These are phyloP conservation scores for Ernsta delagoae DNA, from an alignment of 2,888 invertebrate species.

Conservation along the genomic window DNA sequence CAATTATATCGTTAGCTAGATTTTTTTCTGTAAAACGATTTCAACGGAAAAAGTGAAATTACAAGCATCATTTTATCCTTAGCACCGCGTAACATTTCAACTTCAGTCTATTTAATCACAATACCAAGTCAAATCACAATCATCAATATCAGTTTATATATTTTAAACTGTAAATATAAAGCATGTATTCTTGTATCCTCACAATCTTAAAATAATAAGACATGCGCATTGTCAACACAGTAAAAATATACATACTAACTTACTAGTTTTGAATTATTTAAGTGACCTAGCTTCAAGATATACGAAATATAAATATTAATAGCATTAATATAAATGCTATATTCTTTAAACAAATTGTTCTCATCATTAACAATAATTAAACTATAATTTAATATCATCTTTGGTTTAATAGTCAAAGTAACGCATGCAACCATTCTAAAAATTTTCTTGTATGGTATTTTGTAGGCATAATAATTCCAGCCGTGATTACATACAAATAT, in stretches of 20 bases:
- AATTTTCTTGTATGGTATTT: neutral
- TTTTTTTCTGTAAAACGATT: too few species aligned
- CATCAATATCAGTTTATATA: slow-evolving; percentile 40
- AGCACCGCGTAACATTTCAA: slow-evolving; percentile 42
- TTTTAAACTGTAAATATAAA: neutral
- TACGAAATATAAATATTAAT: too few species aligned
- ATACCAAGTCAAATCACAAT: slow-evolving; percentile 42
- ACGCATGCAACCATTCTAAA: slow-evolving; percentile 54
- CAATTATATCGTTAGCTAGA: too few species aligned
- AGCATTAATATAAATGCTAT: slow-evolving; percentile 19
- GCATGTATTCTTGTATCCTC: too few species aligned
- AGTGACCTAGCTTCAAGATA: too few species aligned
- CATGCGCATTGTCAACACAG: too few species aligned
- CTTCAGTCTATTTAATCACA: slow-evolving; percentile 62
- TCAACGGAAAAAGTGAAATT: neutral
- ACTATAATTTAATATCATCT: slow-evolving; percentile 74
- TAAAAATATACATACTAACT: too few species aligned
- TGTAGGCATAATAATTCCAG: neutral
- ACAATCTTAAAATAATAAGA: too few species aligned
- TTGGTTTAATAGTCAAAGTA: slow-evolving; percentile 67
- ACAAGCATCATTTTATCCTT: slow-evolving; percentile 31
- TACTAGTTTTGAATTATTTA: too few species aligned
- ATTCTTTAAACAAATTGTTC: slow-evolving; percentile 41
- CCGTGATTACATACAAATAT: too few species aligned
- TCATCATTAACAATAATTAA: slow-evolving; percentile 47